Conservation (phyloP, 1,140 invertebrate genomes). For the Drosophila nikananu region DNA sequence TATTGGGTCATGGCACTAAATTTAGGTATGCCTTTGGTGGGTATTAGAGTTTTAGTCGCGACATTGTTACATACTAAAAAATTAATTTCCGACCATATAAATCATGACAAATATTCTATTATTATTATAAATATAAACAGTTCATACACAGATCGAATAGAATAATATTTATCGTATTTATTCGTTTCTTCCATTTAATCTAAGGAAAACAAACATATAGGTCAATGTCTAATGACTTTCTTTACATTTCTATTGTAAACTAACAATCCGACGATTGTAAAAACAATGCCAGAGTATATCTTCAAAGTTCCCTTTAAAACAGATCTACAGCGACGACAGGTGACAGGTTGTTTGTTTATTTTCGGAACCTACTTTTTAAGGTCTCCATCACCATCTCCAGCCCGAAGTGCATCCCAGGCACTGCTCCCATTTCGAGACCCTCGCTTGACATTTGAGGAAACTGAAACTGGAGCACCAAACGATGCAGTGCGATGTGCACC, state of each 20-base stretch:
- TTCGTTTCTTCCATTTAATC: not conserved
- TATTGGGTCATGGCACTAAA: too few species aligned
- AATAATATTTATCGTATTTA: too few species aligned
- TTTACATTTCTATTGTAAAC: too few species aligned
- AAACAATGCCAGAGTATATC: not conserved
- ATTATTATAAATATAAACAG: too few species aligned
- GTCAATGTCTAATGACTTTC: not conserved
- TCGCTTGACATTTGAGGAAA: slow-evolving; percentile 62
- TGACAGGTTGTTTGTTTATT: slow-evolving; percentile 32
- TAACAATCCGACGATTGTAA: not conserved
- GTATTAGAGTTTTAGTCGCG: too few species aligned
- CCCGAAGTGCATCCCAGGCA: slow-evolving; percentile 39
- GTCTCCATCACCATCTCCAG: not conserved
- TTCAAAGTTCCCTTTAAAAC: not conserved
- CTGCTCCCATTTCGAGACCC: slow-evolving; percentile 25
- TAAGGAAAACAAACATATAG: not conserved
- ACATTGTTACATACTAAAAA: too few species aligned
- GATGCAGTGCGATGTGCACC: slow-evolving; percentile 55
- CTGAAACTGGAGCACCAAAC: slow-evolving; percentile 56
- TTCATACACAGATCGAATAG: too few species aligned
- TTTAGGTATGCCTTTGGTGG: too few species aligned
- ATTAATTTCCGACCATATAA: too few species aligned
- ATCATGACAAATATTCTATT: too few species aligned
- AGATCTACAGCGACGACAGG: not conserved
- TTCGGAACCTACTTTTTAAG: slow-evolving; percentile 10